These are phyloP conservation scores for Jacana jacana DNA, from an alignment of 2,113 vertebrate species.

Conservation along the genomic window DNA sequence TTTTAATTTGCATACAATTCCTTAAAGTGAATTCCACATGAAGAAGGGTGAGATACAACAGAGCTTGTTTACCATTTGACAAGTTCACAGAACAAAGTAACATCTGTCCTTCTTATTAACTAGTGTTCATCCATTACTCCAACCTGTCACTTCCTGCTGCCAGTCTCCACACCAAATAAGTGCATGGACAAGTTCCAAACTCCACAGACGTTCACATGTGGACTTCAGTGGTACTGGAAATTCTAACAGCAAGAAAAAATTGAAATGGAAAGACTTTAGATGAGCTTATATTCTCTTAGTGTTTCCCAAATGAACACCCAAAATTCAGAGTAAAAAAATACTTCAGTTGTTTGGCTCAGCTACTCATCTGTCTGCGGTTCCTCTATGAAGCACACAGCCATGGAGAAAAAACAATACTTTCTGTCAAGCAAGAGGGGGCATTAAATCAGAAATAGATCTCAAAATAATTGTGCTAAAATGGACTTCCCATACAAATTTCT, in stretches of 20 bases:
- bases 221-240: neutral
- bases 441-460: neutral
- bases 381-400: neutral
- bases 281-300: neutral
- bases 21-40: conserved; percentile 53
- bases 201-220: neutral
- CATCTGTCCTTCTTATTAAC: conserved; percentile 2
- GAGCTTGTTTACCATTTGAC: conserved; percentile 43
- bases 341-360: neutral
- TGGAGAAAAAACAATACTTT: neutral
- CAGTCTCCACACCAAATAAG: neutral
- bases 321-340: conserved; percentile 31
- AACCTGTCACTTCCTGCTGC: conserved; percentile 3
- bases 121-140: neutral
- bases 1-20: conserved; percentile 68
- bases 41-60: conserved; percentile 50
- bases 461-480: neutral
- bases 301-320: neutral
- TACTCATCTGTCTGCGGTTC: neutral
- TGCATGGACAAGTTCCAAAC: neutral
- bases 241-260: neutral
- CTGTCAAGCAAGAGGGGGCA: neutral
- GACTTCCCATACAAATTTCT: neutral
- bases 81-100: conserved; percentile 42
- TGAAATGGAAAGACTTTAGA: neutral